A percentile compares a stretch with the other conserved stretches of the same genome.
Conservation (phyloP, 2,113 vertebrate genomes). For the Platanista minor region DNA sequence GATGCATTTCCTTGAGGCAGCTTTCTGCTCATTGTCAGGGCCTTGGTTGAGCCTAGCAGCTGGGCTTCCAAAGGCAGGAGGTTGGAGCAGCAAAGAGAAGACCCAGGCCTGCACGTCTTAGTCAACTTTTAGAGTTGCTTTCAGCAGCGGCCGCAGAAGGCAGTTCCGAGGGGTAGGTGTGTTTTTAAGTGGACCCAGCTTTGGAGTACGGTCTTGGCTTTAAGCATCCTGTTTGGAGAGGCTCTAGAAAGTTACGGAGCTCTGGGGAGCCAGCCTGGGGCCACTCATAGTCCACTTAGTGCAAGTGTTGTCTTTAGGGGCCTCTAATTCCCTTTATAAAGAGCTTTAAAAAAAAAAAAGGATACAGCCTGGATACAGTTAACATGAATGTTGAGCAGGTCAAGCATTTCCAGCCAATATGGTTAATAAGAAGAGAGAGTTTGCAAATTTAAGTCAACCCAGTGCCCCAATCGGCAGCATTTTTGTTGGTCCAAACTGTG, state of each 20-base stretch:
- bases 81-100: background rate
- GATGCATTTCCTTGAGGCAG: background rate
- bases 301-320: conserved; percentile 42
- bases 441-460: background rate
- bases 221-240: background rate
- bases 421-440: background rate
- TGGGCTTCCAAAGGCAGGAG: background rate
- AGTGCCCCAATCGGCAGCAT: background rate
- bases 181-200: background rate
- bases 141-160: background rate
- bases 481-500: background rate
- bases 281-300: background rate
- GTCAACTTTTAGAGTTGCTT: background rate
- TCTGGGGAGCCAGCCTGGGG: background rate
- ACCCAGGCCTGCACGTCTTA: accelerated
- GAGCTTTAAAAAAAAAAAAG: background rate
- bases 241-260: conserved; percentile 14
- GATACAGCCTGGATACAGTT: background rate
- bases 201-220: background rate
- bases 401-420: background rate
- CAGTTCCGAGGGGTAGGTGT: background rate
- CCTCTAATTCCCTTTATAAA: conserved; percentile 41
- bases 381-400: background rate
- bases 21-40: background rate
- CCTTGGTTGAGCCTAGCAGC: background rate